A percentile compares a stretch with the other conserved stretches of the same genome.
Evolutionary conservation across 2,888 invertebrate genomes (phyloP).

Genomic region (Lymantria dispar): DNA sequence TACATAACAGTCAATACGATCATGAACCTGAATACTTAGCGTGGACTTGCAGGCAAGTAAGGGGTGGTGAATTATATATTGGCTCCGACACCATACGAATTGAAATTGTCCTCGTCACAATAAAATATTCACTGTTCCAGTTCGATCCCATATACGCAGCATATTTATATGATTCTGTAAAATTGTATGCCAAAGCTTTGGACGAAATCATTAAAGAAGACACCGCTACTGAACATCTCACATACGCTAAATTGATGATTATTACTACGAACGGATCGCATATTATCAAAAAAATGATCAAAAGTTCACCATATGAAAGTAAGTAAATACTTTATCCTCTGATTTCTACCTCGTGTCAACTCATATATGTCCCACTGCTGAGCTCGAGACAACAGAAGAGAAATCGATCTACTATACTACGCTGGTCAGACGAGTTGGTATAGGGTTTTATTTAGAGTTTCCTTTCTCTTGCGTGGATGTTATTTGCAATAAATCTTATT

Average conservation of each 20-base stretch:
- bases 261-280: conserved; percentile 92
- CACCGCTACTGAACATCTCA: conserved; percentile 70
- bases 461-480: too few species aligned
- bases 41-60: too few species aligned
- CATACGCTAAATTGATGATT: conserved; percentile 84
- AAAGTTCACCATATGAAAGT: conserved; percentile 93
- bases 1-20: too few species aligned
- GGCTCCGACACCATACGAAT: background rate
- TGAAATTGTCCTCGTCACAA: background rate
- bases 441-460: too few species aligned
- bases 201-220: conserved; percentile 86
- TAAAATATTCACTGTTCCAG: conserved; percentile 65
- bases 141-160: conserved; percentile 95
- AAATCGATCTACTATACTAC: too few species aligned
- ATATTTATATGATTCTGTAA: conserved; percentile 96
- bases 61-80: too few species aligned
- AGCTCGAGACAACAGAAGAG: too few species aligned
- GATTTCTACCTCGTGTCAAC: too few species aligned
- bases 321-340: conserved; percentile 58
- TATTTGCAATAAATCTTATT: too few species aligned
- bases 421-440: too few species aligned
- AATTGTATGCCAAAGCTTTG: conserved; percentile 93
- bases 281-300: conserved; percentile 93
- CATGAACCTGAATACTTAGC: too few species aligned
- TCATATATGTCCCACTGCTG: too few species aligned